Conservation (phyloP, 1,140 invertebrate genomes). For the Bombus pyrosoma region DNA sequence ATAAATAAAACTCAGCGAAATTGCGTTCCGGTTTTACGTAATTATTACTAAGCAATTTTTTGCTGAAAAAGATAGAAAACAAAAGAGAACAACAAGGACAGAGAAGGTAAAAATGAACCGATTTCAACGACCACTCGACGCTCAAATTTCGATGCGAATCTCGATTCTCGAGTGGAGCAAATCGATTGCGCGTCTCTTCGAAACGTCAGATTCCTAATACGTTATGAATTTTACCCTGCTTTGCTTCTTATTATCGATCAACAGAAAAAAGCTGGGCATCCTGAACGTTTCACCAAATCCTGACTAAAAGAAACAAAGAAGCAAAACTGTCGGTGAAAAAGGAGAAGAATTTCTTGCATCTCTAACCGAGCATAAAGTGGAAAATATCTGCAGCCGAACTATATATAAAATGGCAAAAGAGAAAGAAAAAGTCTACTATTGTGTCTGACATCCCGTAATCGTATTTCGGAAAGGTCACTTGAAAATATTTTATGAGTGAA, state of each 20-base stretch:
- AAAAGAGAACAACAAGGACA: background rate
- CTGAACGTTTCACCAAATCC: background rate
- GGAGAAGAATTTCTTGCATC: background rate
- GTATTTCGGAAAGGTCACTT: background rate
- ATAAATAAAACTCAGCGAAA: no score
- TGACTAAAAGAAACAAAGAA: background rate
- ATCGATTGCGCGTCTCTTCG: constrained; percentile 29
- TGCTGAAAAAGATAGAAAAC: background rate
- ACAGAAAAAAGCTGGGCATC: background rate
- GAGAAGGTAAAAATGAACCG: constrained; percentile 16
- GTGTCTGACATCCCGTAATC: background rate
- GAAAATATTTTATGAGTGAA: background rate
- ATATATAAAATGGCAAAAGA: background rate
- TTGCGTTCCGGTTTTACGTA: background rate
- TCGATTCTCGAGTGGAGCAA: constrained; percentile 31
- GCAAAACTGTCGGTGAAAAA: background rate
- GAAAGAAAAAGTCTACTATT: background rate
- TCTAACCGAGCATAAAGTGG: background rate
- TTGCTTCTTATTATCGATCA: background rate
- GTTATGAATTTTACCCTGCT: constrained; percentile 23
- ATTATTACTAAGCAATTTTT: background rate
- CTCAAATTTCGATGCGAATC: constrained; percentile 5
- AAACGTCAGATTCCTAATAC: constrained; percentile 27
- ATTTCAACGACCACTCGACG: constrained; percentile 31
- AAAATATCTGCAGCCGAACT: background rate